These are phyloP conservation scores for Amblyraja radiata DNA, from an alignment of 2,797 vertebrate genomes.

Conservation along the genomic window DNA sequence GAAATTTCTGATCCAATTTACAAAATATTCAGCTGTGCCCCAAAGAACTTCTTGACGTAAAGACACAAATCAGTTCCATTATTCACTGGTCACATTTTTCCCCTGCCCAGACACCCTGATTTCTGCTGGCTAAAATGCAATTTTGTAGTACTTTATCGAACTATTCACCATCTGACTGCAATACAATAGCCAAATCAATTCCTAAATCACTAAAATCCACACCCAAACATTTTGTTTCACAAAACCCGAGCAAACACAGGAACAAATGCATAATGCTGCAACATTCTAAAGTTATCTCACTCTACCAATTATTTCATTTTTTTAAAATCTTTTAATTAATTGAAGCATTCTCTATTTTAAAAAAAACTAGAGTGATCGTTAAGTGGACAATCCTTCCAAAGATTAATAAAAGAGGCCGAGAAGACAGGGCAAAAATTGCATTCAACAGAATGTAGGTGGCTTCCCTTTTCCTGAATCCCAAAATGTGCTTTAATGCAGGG, in stretches of 20 bases:
- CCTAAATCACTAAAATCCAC: conserved; percentile 12
- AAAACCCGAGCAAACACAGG: conserved; percentile 27
- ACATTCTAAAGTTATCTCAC: conserved; percentile 1
- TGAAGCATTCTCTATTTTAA: conserved; percentile 6
- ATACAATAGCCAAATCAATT: conserved; percentile 26
- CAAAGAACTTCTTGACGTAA: conserved; percentile 55
- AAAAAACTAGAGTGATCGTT: not conserved
- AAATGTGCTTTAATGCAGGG: not conserved
- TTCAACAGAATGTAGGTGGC: conserved; percentile 3
- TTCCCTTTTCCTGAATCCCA: conserved; percentile 10
- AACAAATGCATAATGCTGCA: conserved; percentile 30
- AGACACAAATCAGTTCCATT: conserved; percentile 53
- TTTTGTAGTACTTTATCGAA: conserved; percentile 24
- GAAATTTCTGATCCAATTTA: conserved; percentile 74
- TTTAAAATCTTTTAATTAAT: not conserved
- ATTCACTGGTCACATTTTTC: conserved; percentile 43
- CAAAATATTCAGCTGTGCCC: conserved; percentile 59
- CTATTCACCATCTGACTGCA: conserved; percentile 22
- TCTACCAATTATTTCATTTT: not conserved
- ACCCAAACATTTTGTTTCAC: conserved; percentile 31
- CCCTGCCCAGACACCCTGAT: not conserved
- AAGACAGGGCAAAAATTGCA: not conserved
- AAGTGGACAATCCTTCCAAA: not conserved
- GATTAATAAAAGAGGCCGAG: not conserved
- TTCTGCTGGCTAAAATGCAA: conserved; percentile 34